phyloP scores from a whole-genome alignment of 2,113 vertebrate species.

The Coracopsis vasa region DNA sequence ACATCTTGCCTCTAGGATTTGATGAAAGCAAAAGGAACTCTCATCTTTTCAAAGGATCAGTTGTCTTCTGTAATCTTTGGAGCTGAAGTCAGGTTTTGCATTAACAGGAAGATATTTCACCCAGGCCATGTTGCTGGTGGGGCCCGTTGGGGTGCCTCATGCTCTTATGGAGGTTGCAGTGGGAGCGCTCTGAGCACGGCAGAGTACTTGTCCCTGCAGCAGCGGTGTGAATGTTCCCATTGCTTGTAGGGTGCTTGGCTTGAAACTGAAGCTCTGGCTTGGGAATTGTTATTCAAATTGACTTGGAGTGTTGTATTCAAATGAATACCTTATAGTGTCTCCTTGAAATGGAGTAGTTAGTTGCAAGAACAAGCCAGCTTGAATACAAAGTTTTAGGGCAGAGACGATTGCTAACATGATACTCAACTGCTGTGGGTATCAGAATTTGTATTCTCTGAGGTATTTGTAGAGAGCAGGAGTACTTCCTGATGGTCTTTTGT shows the following conservation, averaged over 20 bases:
- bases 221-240: accelerated
- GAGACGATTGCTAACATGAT: neutral
- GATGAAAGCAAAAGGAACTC: neutral
- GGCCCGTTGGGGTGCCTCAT: accelerated
- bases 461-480: neutral
- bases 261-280: neutral
- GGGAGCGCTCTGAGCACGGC: accelerated
- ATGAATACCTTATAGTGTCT: neutral
- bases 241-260: neutral
- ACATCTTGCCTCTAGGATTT: neutral
- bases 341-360: neutral
- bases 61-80: too few relatives aligned
- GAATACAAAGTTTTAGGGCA: neutral
- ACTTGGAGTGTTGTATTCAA: neutral
- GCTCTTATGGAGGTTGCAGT: accelerated
- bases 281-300: neutral
- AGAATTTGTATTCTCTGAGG: neutral
- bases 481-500: accelerated
- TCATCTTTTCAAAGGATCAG: neutral
- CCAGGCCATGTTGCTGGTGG: accelerated
- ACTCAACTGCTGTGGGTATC: neutral
- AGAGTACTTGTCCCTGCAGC: too few relatives aligned
- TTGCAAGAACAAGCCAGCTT: neutral
- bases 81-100: too few relatives aligned
- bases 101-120: neutral